Base-by-base conservation (phyloP, 1,140 invertebrate species). In the Pteromalus puparum region DNA sequence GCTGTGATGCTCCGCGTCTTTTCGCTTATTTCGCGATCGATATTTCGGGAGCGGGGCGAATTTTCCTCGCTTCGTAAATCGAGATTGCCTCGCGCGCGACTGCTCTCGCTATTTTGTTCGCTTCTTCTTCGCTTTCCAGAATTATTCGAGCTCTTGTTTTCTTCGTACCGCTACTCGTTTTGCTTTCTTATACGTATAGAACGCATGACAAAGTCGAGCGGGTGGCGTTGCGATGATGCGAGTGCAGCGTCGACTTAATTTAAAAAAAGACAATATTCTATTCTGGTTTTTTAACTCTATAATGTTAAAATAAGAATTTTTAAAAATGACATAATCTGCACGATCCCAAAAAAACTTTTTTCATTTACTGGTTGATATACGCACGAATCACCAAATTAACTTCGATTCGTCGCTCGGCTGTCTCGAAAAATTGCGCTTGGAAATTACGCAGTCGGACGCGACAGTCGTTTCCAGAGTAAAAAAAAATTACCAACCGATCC, bases 31-130 rank as follows among this genome's bases (percentile, higher is more conserved):
- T 24, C 67, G 15, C 38, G 24, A 81, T 81, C 79, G 79, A 81
- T 46, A 61, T 61, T 81, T 73, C 26, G 48, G 72, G 15, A 38
- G 80, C 48, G 26, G 12, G 67, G 18, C 82, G 76, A 74, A 84
- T 84, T 84, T 84, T 84, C 76, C 67, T 80, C 68, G 83, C 68
- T 84, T 74, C 83, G 77, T 84, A 84, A 84, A 84, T 84, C 77
- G 83, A 80, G 34, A 84, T 80, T 72, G 83, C 70, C 28, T 5
- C 46, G 7, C 12, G n/a, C 26, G 65, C 82, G 24, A 12, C 28
- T 42, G 28, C 34, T 24, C 48, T 53, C 74, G 26, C n/a, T 18
- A 28, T 70, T 72, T 83, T 26, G 12, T 61, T 67, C 18, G 53
- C 53, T 61, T 61, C 18, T 61, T 61, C 82, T 30, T 48, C 61